Evolutionary conservation across 1,140 invertebrate species (phyloP).

Genomic region (Hetaerina americana): DNA sequence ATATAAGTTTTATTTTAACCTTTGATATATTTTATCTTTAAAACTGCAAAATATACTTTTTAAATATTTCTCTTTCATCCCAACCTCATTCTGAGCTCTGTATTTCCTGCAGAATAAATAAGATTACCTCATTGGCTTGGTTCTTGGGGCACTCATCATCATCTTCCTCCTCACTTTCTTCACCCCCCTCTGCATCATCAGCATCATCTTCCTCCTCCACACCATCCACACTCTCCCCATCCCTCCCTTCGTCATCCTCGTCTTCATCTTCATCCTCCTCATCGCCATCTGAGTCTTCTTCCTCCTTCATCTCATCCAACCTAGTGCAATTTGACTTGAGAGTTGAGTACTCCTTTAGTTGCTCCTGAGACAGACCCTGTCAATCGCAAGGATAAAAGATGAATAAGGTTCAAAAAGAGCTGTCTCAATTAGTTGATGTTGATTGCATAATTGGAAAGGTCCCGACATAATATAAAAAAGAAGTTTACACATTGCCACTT

Average conservation of each 20-base stretch:
- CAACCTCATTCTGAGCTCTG: too few species aligned
- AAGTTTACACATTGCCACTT: too few species aligned
- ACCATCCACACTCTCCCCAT: background rate
- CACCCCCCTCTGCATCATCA: background rate
- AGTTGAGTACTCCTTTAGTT: constrained; percentile 24
- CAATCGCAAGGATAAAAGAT: constrained; percentile 2
- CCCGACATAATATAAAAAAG: background rate
- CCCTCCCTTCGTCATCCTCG: constrained; percentile 7
- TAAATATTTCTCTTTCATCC: too few species aligned
- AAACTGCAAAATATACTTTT: too few species aligned
- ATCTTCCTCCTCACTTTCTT: background rate
- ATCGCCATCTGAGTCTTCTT: constrained; percentile 3
- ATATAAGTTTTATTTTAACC: too few species aligned
- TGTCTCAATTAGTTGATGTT: background rate
- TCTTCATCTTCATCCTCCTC: constrained; percentile 7
- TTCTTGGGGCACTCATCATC: background rate
- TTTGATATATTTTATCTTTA: too few species aligned
- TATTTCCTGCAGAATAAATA: too few species aligned
- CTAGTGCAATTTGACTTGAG: constrained; percentile 11
- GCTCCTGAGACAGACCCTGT: constrained; percentile 23
- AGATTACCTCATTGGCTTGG: background rate
- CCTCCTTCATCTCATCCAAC: constrained; percentile 2
- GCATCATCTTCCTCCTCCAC: background rate
- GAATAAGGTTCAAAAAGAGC: background rate
- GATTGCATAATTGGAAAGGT: background rate